Conservation (phyloP, 2,888 invertebrate genomes). For the Andrena chrysosceles region DNA sequence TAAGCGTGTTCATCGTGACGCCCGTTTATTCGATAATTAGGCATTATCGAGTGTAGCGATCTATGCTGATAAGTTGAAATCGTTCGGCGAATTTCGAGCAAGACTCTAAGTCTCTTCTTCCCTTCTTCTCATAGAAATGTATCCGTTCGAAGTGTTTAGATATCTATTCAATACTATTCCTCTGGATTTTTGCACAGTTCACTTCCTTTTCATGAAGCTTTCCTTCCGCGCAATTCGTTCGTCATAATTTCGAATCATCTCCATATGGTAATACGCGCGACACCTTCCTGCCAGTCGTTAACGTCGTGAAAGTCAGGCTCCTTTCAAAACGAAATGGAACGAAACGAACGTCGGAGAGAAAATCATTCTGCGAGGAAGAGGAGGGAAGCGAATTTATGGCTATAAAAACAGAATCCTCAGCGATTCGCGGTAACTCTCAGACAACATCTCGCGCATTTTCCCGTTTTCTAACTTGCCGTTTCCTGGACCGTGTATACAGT, state of each 20-base stretch:
- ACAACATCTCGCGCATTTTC: not conserved
- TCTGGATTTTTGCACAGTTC: not conserved
- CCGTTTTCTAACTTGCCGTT: not conserved
- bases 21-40: conserved; percentile 36
- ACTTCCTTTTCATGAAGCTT: no score
- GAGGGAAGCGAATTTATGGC: not conserved
- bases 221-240: no score
- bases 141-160: not conserved
- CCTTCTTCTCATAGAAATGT: not conserved
- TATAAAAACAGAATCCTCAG: conserved; percentile 1
- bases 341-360: not conserved
- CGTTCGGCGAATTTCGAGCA: not conserved
- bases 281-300: not conserved
- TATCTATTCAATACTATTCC: not conserved
- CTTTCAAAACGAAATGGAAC: not conserved
- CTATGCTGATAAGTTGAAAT: conserved; percentile 4
- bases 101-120: not conserved
- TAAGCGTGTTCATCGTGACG: not conserved
- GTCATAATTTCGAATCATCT: no score
- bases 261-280: no score
- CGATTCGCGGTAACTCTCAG: not conserved
- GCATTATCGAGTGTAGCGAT: conserved; percentile 26
- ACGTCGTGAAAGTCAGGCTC: not conserved
- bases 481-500: not conserved
- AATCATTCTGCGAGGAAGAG: not conserved